Conservation (phyloP, 2,888 invertebrate genomes). For the Athalia rosae region DNA sequence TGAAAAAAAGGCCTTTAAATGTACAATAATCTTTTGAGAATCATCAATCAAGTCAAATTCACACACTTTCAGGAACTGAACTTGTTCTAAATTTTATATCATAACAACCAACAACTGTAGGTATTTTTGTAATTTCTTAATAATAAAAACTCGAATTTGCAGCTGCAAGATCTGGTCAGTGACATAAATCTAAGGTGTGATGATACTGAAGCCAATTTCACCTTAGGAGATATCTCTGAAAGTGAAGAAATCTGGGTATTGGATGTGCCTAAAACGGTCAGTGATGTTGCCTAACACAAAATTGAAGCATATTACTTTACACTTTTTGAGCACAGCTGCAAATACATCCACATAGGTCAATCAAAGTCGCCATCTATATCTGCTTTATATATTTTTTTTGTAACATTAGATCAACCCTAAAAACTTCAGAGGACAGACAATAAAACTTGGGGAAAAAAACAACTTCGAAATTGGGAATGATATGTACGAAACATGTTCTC, state of each 20-base stretch:
- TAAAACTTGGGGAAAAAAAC: slow-evolving; percentile 58
- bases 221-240: slow-evolving; percentile 58
- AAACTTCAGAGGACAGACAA: slow-evolving; percentile 56
- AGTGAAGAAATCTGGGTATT: slow-evolving; percentile 63
- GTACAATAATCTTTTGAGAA: neutral
- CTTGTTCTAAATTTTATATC: too few species aligned
- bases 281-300: neutral
- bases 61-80: neutral
- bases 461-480: slow-evolving; percentile 59
- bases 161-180: slow-evolving; percentile 58
- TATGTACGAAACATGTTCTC: slow-evolving; percentile 54
- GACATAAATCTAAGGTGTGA: slow-evolving; percentile 53
- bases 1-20: slow-evolving; percentile 1
- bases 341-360: too few species aligned
- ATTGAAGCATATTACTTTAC: slow-evolving; percentile 6
- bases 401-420: slow-evolving; percentile 56
- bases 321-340: neutral
- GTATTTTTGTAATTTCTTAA: too few species aligned
- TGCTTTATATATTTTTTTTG: neutral
- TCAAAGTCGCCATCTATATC: neutral
- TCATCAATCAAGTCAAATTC: neutral
- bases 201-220: slow-evolving; percentile 52
- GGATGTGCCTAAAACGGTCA: slow-evolving; percentile 61
- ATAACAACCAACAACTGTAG: too few species aligned
- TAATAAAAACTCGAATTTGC: neutral